Evolutionary conservation across 1,140 invertebrate species (phyloP).

Genomic region (Eciton burchellii): DNA sequence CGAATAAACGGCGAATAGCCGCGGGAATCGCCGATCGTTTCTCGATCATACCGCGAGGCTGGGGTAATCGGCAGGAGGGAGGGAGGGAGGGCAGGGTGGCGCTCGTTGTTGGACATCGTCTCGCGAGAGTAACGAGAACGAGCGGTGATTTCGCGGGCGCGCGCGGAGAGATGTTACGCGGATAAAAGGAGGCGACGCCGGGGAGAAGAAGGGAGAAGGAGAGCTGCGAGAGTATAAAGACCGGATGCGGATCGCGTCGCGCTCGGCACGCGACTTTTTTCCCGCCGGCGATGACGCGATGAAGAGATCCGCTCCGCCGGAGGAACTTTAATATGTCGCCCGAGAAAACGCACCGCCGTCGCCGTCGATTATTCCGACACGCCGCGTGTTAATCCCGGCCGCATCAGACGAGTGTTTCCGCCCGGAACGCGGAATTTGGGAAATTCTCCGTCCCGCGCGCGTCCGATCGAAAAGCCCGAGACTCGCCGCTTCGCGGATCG

Average conservation of each 20-base stretch:
- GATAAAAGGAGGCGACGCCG: slow-evolving; percentile 13
- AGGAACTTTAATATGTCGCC: slow-evolving; percentile 18
- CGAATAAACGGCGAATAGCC: slow-evolving; percentile 14
- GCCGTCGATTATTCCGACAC: neutral
- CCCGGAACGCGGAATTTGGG: slow-evolving; percentile 1
- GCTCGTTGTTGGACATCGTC: slow-evolving; percentile 40
- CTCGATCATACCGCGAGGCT: slow-evolving; percentile 31
- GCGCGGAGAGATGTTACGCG: slow-evolving; percentile 12
- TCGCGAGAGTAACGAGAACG: slow-evolving; percentile 57
- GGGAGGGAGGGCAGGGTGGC: neutral
- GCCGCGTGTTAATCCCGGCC: slow-evolving; percentile 2
- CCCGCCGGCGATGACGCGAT: neutral
- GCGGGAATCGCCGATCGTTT: slow-evolving; percentile 31
- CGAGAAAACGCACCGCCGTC: slow-evolving; percentile 14
- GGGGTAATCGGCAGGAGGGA: neutral
- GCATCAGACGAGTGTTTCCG: neutral
- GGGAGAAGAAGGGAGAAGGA: too few relatives aligned
- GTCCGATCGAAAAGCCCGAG: neutral
- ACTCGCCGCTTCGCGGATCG: neutral
- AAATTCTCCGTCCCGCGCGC: neutral
- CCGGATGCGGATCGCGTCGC: neutral
- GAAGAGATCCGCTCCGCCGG: slow-evolving; percentile 23
- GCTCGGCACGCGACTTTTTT: slow-evolving; percentile 11
- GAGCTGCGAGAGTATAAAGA: slow-evolving; percentile 6
- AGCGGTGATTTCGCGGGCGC: slow-evolving; percentile 1